Percentiles rank a stretch among this genome's conserved stretches.
Evolutionary conservation across 2,113 vertebrate genomes (phyloP).

Genomic region (Tyto alba): DNA sequence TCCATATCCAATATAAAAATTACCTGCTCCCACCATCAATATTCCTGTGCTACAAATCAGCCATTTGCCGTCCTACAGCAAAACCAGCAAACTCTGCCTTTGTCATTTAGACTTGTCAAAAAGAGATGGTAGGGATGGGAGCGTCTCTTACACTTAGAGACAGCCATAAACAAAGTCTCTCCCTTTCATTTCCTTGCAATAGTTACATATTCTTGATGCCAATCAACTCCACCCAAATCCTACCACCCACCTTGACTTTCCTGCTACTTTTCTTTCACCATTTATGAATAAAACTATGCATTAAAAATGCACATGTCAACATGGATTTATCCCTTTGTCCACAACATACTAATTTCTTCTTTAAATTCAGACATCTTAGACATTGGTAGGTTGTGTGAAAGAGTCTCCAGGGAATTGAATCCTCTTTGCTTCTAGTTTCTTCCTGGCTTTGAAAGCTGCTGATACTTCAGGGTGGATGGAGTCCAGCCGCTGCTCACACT

Average conservation of each 20-base stretch:
- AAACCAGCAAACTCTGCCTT: not conserved
- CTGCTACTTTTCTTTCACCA: not conserved
- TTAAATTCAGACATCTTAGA: slow-evolving; percentile 62
- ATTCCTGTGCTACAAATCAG: not conserved
- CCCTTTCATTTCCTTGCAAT: not conserved
- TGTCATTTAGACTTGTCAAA: not conserved
- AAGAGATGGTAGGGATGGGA: not conserved
- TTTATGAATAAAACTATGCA: not conserved
- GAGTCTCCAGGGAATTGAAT: slow-evolving; percentile 58
- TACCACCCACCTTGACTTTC: not conserved
- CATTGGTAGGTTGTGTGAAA: slow-evolving; percentile 80
- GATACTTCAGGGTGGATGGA: slow-evolving; percentile 74
- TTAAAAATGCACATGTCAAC: not conserved
- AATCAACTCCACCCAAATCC: not conserved
- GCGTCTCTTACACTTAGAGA: not conserved
- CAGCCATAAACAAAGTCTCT: not conserved
- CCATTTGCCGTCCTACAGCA: not conserved
- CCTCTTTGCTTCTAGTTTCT: slow-evolving; percentile 70
- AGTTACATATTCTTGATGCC: not conserved
- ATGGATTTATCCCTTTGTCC: not conserved
- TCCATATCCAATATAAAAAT: not conserved
- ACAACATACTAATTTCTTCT: not conserved
- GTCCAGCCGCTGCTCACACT: slow-evolving; percentile 75
- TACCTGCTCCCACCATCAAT: not conserved
- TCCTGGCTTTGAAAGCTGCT: slow-evolving; percentile 68